These are phyloP conservation scores for Scaptomyza flava DNA, from an alignment of 2,888 invertebrate species.

Conservation along the genomic window DNA sequence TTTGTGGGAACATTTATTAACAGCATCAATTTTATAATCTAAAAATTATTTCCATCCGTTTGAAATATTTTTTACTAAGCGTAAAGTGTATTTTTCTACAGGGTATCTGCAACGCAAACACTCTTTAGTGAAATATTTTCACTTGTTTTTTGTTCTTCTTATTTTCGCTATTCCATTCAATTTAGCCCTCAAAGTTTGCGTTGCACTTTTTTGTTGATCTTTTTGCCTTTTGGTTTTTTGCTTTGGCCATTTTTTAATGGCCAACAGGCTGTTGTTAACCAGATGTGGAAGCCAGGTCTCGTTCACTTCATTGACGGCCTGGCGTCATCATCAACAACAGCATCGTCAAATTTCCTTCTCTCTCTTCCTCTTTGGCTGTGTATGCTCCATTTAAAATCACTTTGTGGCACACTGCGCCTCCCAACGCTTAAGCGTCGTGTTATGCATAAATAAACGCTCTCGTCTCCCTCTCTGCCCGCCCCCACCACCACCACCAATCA, in stretches of 20 bases:
- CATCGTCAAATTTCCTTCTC: conserved; percentile 56
- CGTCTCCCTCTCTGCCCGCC: neutral
- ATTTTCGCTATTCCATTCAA: conserved; percentile 25
- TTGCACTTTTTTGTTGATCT: conserved; percentile 19
- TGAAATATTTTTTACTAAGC: no score
- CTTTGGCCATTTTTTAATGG: conserved; percentile 39
- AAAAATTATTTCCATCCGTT: no score
- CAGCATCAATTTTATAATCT: no score
- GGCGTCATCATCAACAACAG: conserved; percentile 45
- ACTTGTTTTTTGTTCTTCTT: neutral
- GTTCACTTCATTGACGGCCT: conserved; percentile 21
- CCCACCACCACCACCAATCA: neutral
- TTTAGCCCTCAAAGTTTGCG: conserved; percentile 16
- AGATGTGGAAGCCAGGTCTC: conserved; percentile 18
- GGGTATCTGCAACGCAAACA: neutral
- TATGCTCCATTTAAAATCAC: conserved; percentile 80
- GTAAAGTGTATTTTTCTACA: neutral
- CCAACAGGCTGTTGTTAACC: conserved; percentile 31
- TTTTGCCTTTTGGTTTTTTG: neutral
- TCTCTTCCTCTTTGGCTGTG: conserved; percentile 21
- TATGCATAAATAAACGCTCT: conserved; percentile 81
- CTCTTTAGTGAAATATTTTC: neutral
- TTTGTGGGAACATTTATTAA: no score
- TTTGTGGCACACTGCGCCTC: conserved; percentile 65
- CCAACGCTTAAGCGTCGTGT: conserved; percentile 58